phyloP scores from a whole-genome alignment of 2,888 invertebrate genomes.

The Parnassius smintheus region DNA sequence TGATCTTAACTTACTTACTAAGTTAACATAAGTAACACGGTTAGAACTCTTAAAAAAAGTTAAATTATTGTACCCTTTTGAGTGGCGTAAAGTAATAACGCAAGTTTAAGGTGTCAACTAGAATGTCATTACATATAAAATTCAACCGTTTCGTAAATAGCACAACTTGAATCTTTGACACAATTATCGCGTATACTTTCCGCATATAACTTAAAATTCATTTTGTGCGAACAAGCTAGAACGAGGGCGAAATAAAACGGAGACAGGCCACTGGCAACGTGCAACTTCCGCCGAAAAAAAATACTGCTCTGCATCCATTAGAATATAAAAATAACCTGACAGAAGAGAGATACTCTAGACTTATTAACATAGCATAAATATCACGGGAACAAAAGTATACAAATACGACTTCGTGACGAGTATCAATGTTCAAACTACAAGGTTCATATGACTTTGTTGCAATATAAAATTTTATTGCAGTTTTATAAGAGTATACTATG shows the following conservation, averaged over 20 bases:
- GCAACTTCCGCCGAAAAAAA: conserved; percentile 4
- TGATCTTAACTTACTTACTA: too few species aligned
- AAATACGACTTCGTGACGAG: conserved; percentile 7
- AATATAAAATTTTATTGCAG: background rate
- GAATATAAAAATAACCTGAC: conserved; percentile 7
- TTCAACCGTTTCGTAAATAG: background rate
- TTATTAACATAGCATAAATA: conserved; percentile 17
- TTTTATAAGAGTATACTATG: conserved; percentile 1
- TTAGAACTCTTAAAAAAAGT: too few species aligned
- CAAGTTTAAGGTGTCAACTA: too few species aligned
- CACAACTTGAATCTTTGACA: conserved; percentile 2
- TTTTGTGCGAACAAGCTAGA: background rate
- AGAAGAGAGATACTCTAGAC: background rate
- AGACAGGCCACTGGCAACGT: conserved; percentile 6
- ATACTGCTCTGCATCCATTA: conserved; percentile 16
- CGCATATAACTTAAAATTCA: conserved; percentile 2
- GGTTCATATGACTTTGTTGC: background rate
- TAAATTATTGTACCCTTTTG: too few species aligned
- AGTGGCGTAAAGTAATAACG: too few species aligned
- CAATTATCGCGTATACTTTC: conserved; percentile 1
- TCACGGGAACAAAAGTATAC: conserved; percentile 15
- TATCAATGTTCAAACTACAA: background rate
- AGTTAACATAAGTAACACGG: too few species aligned
- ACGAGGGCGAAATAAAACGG: background rate
- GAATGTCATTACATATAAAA: too few species aligned